Base-by-base conservation (phyloP, 2,888 invertebrate species). In the Sipunculus nudus region DNA sequence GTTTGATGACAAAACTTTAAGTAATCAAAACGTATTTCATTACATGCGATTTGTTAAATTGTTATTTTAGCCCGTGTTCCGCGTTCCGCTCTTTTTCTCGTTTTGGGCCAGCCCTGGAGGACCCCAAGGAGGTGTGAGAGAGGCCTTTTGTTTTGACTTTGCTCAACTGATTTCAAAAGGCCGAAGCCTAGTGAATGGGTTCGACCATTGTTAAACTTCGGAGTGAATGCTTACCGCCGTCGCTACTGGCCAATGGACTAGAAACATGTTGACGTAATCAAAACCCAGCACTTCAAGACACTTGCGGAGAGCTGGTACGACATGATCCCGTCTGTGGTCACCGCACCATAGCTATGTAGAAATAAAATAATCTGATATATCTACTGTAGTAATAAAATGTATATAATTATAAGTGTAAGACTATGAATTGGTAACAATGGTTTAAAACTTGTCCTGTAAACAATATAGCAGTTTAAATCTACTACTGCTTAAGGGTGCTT, bases 241-340 rank as follows among this genome's bases (percentile, higher is more conserved):
- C 8, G 73, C 72, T 47, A 72, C 61, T 25, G 79, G 79, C 78
- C 77, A 79, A 59, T 80, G 80, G 19, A 80, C 70, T 0, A 80
- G 68, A 40, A 67, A 73, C 53, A 78, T 58, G 57, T 80, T 79
- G 3, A 80, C 63, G 57, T 79, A 77, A 26, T 75, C 70, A 5
- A 74, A 50, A 29, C 60, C 47, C 21, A 80, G 64, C n/a, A 72
- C 70, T 41, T 63, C 38, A 43, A 80, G 64, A 8, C 71, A 73
- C 39, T 75, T 69, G 52, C 71, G 54, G 2, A 73, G 59, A 4
- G 65, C 69, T 32, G 31, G 49, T 53, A 65, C 63, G 2, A 76
- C 76, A 2, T 59, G 64, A 6, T 67, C 68, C 25, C 68, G 64
- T 45, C 74, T 71, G 54, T 72, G 68, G 2, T 69, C 70, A 50